Evolutionary conservation across 2,888 invertebrate species (phyloP), one percentile per base, ranked within the genome.

Genomic region (Sepioteuthis lessoniana): DNA sequence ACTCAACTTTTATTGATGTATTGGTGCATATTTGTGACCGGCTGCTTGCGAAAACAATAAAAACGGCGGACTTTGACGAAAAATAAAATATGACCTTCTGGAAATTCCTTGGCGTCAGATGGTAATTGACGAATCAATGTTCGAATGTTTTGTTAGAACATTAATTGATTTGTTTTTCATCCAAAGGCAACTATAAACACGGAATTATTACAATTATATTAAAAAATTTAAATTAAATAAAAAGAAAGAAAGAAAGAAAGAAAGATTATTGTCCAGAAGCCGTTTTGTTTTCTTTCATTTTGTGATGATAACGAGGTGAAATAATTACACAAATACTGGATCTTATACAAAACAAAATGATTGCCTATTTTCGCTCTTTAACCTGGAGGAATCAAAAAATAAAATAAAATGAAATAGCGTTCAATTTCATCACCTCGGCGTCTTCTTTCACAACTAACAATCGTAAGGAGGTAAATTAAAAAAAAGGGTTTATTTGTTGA

Each of bases 141-240:
- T 76, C 76, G 16, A 76, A n/a, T 76, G 76, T 76, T 76, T 76
- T n/a, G n/a, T 35, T 76, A n/a, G 76, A 76, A 76, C 19, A 76
- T n/a, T 76, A 76, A 76, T 76, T 76, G 76, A 76, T 76, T 76
- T 76, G 76, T 76, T 76, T 76, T 76, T 76, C 76, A 76, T 13
- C 76, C n/a, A n/a, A 76, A 76, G 35, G 35, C 4, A n/a, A 76
- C 13, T 13, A 76, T n/a, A 76, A 76, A 76, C 35, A n/a, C 35
- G 76, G 76, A n/a, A 76, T 76, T 76, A 76, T 76, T 76, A 35
- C n/a, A 76, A 76, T 76, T 76, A n/a, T 35, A 76, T 76, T n/a
- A 19, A n/a, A 76, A 55, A 21, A 16, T n/a, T 35, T n/a, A 76
- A n/a, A 76, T n/a, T n/a, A 10, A 76, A n/a, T 76, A 16, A 10